Evolutionary conservation across 2,797 vertebrate genomes (phyloP), one percentile per base, ranked within the genome.

Genomic region (Tinamus major): DNA sequence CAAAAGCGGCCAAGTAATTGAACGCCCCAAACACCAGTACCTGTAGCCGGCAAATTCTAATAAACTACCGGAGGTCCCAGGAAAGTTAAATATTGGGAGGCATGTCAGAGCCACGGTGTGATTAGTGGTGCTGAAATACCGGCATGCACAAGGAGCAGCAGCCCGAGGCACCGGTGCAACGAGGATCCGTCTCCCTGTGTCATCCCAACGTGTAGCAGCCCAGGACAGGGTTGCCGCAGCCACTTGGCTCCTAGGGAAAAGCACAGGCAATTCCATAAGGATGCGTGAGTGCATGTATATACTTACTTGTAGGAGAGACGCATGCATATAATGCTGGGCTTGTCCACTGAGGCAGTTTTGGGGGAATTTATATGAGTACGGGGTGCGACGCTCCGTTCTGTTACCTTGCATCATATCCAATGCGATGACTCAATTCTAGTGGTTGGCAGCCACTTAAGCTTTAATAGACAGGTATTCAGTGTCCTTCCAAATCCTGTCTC

Each of bases 51-150:
- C 42, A 87, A 95, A 94, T 79, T 80, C 92, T 96, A 92, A 87
- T 82, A 94, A 94, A 71, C 85, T 95, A 96, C 79, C 81, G 87
- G 78, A 94, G 84, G 72, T 91, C 91, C 91, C 94, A 89, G 86
- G 84, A 95, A 96, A 97, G 96, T 96, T 96, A 95, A 97, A 92
- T 86, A 75, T 17, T 70, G 87, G 84, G 78, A 93, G 81, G 70
- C 75, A 64, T 85, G 87, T 96, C 95, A 96, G 74, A 44, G 79
- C 65, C 0, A 0, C 2, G 10, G 41, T 12, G 85, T 93, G 76
- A 86, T 96, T 92, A 75, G 95, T 96, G 70, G 87, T 71, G 87
- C 69, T 80, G 89, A 87, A 29, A 65, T 5, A 39, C 92, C 20
- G 33, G 51, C 9, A 23, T 12, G 18, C n/a, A 62, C 6, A n/a